Evolutionary conservation across 2,113 vertebrate genomes (phyloP).

Genomic region (Clinocottus analis): DNA sequence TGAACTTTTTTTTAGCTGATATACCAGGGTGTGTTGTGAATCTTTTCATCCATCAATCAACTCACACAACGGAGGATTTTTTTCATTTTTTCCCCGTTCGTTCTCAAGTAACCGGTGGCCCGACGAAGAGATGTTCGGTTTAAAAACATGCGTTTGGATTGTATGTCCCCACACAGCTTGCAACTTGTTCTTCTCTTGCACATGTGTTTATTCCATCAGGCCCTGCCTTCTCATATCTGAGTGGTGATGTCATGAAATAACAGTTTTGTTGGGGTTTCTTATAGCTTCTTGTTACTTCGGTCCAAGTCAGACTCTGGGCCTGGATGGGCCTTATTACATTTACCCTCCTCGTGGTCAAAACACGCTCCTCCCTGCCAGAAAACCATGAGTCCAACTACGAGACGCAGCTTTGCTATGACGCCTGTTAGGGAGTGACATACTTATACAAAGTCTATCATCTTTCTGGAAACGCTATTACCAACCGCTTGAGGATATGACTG

Average conservation of each 20-base stretch:
- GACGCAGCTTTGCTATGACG: neutral
- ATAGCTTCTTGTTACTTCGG: conserved; percentile 35
- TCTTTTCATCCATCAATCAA: neutral
- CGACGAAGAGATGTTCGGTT: neutral
- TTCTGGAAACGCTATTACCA: neutral
- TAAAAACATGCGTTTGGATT: neutral
- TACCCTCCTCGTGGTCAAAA: neutral
- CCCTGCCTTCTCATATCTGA: conserved; percentile 65
- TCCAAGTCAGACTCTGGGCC: conserved; percentile 28
- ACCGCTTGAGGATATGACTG: neutral
- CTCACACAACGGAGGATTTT: neutral
- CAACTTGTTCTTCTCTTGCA: conserved; percentile 17
- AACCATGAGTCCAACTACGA: neutral
- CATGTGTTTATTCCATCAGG: conserved; percentile 68
- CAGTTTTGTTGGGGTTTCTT: conserved; percentile 43
- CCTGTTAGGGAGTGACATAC: neutral
- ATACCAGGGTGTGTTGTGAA: neutral
- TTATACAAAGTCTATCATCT: neutral
- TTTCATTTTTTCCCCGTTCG: neutral
- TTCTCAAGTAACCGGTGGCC: neutral
- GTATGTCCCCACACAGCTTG: neutral
- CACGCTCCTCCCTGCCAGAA: neutral
- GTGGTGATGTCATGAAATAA: conserved; percentile 71
- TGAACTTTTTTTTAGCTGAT: neutral
- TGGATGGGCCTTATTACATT: conserved; percentile 10